Percentiles rank a stretch among this genome's conserved stretches.
phyloP scores from a whole-genome alignment of 2,113 vertebrate species.

The Platichthys stellatus region DNA sequence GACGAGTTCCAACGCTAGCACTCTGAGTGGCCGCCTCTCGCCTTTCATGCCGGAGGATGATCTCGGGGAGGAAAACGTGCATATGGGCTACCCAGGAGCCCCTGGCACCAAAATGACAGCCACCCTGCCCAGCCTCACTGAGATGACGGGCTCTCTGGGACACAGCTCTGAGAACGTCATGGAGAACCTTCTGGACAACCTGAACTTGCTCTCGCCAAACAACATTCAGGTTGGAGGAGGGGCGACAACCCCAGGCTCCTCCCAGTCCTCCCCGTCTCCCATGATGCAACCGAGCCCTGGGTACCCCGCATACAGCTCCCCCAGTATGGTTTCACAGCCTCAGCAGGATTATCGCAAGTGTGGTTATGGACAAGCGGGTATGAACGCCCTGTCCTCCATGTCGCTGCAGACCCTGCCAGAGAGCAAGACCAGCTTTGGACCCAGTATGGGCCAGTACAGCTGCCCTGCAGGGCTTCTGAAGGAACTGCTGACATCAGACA shows the following conservation, averaged over 20 bases:
- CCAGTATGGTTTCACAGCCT: constrained; percentile 86
- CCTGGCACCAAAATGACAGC: constrained; percentile 91
- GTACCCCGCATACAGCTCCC: constrained; percentile 89
- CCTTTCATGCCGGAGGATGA: constrained; percentile 97
- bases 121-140: constrained; percentile 94
- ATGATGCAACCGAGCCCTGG: constrained; percentile 93
- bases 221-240: constrained; percentile 81
- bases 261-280: constrained; percentile 91
- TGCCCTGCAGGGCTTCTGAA: constrained; percentile 93
- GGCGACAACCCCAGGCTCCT: constrained; percentile 84
- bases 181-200: constrained; percentile 98
- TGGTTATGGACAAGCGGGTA: constrained; percentile 88
- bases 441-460: constrained; percentile 85
- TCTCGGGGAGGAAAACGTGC: constrained; percentile 89
- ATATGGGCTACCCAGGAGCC: constrained; percentile 92
- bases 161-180: constrained; percentile 92
- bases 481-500: constrained; percentile 95
- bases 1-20: constrained; percentile 97
- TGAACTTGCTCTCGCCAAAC: constrained; percentile 95
- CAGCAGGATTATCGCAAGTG: constrained; percentile 95
- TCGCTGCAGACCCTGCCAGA: constrained; percentile 91
- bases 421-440: constrained; percentile 86
- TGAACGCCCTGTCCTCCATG: constrained; percentile 88
- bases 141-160: constrained; percentile 88
- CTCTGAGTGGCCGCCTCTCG: constrained; percentile 93